These are phyloP conservation scores for Pinctada fucata DNA, from an alignment of 2,888 invertebrate species.

Conservation along the genomic window DNA sequence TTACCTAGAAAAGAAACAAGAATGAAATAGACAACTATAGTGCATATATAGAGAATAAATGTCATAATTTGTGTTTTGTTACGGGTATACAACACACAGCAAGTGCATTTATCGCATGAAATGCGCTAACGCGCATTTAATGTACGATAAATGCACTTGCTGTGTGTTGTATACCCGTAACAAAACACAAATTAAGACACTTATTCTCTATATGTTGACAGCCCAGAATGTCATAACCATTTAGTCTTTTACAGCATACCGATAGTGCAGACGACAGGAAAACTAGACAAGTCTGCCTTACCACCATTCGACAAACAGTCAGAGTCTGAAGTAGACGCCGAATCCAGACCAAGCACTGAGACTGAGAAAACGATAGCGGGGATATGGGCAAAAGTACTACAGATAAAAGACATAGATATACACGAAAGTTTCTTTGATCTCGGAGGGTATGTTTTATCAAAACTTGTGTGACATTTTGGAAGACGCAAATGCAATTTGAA, in stretches of 20 bases:
- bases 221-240: no score
- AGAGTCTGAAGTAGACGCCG: slow-evolving; percentile 65
- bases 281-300: slow-evolving; percentile 76
- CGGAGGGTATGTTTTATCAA: slow-evolving; percentile 72
- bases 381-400: slow-evolving; percentile 75
- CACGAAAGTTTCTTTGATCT: slow-evolving; percentile 78
- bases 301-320: slow-evolving; percentile 69
- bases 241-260: slow-evolving; percentile 70
- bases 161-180: no score
- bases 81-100: no score
- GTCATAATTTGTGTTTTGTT: no score
- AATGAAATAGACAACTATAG: no score
- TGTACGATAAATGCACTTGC: no score
- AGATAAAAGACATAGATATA: slow-evolving; percentile 74
- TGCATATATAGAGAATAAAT: no score
- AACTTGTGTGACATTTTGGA: not conserved
- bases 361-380: slow-evolving; percentile 72
- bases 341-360: slow-evolving; percentile 73
- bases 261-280: slow-evolving; percentile 75
- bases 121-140: no score
- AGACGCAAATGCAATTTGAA: not conserved
- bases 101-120: no score
- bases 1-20: no score
- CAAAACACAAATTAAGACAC: no score
- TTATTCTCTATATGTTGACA: no score